Evolutionary conservation across 2,888 invertebrate species (phyloP).

Genomic region (Mythimna impura): DNA sequence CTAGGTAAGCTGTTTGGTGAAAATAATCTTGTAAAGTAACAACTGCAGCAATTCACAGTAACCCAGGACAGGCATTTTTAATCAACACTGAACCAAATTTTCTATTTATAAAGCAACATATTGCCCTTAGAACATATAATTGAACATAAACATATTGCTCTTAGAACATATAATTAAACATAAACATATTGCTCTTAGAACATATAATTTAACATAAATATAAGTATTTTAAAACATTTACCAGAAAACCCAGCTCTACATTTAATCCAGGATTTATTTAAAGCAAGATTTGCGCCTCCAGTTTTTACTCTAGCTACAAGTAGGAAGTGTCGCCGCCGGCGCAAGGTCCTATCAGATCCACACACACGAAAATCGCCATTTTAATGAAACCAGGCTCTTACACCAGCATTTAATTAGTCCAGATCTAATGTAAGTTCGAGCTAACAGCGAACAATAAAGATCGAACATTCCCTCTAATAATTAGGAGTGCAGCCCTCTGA

Average conservation of each 20-base stretch:
- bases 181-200: too few species aligned
- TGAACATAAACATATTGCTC: too few species aligned
- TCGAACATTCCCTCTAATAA: slow-evolving; percentile 87
- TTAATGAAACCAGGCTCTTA: slow-evolving; percentile 80
- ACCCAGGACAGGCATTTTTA: too few species aligned
- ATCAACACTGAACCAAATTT: neutral
- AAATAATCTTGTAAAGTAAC: too few species aligned
- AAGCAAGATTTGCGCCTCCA: slow-evolving; percentile 61
- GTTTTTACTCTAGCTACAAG: slow-evolving; percentile 64
- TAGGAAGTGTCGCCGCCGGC: slow-evolving; percentile 68
- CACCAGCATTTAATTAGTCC: slow-evolving; percentile 85
- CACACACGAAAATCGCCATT: slow-evolving; percentile 87
- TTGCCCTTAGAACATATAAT: neutral
- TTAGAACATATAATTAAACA: too few species aligned
- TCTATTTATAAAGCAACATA: neutral
- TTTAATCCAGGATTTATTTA: slow-evolving; percentile 62
- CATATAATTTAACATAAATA: too few species aligned
- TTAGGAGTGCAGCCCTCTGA: slow-evolving; percentile 83
- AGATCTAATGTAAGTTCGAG: slow-evolving; percentile 79
- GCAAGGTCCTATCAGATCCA: slow-evolving; percentile 82
- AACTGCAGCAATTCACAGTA: too few species aligned
- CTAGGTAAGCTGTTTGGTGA: too few species aligned
- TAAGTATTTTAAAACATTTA: slow-evolving; percentile 29
- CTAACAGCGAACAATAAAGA: slow-evolving; percentile 87
- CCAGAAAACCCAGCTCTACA: slow-evolving; percentile 35